phyloP scores from a whole-genome alignment of 2,888 invertebrate genomes.

The Ectemnius cavifrons region DNA sequence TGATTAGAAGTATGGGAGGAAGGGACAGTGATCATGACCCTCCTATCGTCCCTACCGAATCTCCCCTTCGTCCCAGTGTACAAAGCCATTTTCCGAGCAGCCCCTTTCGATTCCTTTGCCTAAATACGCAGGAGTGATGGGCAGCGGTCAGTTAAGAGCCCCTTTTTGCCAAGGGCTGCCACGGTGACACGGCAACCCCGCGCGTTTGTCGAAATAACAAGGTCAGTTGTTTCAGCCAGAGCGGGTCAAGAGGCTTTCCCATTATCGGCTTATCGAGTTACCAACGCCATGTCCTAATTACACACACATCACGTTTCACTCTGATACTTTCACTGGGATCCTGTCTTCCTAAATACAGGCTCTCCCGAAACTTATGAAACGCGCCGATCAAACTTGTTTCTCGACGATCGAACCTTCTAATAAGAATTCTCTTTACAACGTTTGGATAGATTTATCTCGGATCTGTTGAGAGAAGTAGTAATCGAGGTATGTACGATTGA shows the following conservation, averaged over 20 bases:
- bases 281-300: conserved; percentile 55
- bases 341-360: too few relatives aligned
- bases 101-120: conserved; percentile 13
- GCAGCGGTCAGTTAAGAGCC: conserved; percentile 1
- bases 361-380: too few relatives aligned
- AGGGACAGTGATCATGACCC: conserved; percentile 17
- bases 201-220: conserved; percentile 62
- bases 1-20: neutral
- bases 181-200: conserved; percentile 42
- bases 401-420: too few relatives aligned
- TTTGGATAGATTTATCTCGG: too few relatives aligned
- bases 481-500: neutral
- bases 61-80: neutral
- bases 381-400: too few relatives aligned
- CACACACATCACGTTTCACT: conserved; percentile 27
- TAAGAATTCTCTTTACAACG: too few relatives aligned
- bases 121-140: conserved; percentile 8
- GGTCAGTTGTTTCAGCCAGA: conserved; percentile 57
- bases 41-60: conserved; percentile 22
- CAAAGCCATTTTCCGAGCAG: neutral
- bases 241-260: conserved; percentile 37
- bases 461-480: too few relatives aligned
- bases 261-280: conserved; percentile 63
- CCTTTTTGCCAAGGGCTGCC: conserved; percentile 42
- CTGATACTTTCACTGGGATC: conserved; percentile 22